Evolutionary conservation across 2,113 vertebrate species (phyloP), one percentile per base, ranked within the genome.

Genomic region (Gavia stellata): DNA sequence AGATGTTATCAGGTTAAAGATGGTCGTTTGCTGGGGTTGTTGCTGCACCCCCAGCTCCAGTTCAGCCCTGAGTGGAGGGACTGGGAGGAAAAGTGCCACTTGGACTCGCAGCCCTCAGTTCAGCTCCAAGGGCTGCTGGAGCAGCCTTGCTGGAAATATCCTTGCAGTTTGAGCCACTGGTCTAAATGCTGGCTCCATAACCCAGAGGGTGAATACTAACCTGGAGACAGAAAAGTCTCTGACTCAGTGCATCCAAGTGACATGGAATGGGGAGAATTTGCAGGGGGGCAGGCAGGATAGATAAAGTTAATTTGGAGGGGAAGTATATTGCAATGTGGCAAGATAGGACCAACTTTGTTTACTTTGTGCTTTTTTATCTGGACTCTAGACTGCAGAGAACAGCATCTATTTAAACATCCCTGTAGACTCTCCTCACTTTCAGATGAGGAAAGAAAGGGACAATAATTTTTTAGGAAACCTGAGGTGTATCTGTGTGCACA

Each of bases 21-120:
- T 49, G 26, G 49, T 50, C 0, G 0, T 34, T 82, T 59, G 44
- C 59, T 55, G 79, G 17, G 24, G n/a, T 23, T 18, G 31, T 53
- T 93, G 56, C 52, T 91, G 53, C 49, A n/a, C 8, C 8, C 7
- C 10, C 33, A 59, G 33, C 38, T 89, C 68, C 52, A 67, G 53
- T 38, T 89, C 45, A 87, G 49, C 14, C 2, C 47, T 40, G 53
- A 50, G 56, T 19, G 19, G 47, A 82, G 14, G 62, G 10, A 49
- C 50, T 29, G n/a, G 12, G n/a, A 58, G 9, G 20, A 44, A 87
- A 67, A 45, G 29, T 79, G 65, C 16, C 10, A 12, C 58, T 25
- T 50, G 36, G 38, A 58, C 71, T 87, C 4, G 15, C 14, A 40
- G 44, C 25, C 63, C 67, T 53, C 36, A 53, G 34, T 77, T 86